These are phyloP conservation scores for Halesus radiatus DNA, from an alignment of 1,140 invertebrate species.

Conservation along the genomic window DNA sequence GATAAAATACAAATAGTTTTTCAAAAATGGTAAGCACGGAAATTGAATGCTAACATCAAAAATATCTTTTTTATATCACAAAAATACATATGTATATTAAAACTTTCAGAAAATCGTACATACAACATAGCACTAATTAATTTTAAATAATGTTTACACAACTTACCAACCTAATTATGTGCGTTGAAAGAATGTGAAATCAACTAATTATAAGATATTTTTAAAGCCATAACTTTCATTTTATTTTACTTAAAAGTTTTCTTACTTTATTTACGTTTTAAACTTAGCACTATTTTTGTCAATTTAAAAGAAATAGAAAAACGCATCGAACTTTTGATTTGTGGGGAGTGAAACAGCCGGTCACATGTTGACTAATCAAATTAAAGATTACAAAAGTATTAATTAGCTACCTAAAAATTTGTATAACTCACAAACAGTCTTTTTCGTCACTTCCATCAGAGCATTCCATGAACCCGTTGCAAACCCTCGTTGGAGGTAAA, in stretches of 20 bases:
- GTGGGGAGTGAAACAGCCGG: not conserved
- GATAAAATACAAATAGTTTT: not conserved
- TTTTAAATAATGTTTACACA: not conserved
- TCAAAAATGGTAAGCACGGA: not conserved
- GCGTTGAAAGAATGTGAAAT: not conserved
- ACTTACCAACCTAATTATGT: not conserved
- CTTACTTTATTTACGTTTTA: not conserved
- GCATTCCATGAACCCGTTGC: conserved; percentile 84
- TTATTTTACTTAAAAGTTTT: not conserved
- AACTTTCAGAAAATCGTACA: not conserved
- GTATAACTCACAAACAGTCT: conserved; percentile 62
- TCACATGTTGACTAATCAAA: conserved; percentile 3
- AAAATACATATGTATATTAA: not conserved
- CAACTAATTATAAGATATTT: not conserved
- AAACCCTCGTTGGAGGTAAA: conserved; percentile 77
- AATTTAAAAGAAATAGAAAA: not conserved
- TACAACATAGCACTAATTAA: not conserved
- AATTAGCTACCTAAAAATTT: not conserved
- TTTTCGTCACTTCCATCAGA: conserved; percentile 81
- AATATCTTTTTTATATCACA: not conserved
- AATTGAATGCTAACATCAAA: not conserved
- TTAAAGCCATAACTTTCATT: not conserved
- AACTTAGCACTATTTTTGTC: not conserved
- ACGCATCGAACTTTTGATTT: not conserved
- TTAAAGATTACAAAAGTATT: not conserved